phyloP scores from a whole-genome alignment of 2,113 vertebrate species.

The Garra rufa region DNA sequence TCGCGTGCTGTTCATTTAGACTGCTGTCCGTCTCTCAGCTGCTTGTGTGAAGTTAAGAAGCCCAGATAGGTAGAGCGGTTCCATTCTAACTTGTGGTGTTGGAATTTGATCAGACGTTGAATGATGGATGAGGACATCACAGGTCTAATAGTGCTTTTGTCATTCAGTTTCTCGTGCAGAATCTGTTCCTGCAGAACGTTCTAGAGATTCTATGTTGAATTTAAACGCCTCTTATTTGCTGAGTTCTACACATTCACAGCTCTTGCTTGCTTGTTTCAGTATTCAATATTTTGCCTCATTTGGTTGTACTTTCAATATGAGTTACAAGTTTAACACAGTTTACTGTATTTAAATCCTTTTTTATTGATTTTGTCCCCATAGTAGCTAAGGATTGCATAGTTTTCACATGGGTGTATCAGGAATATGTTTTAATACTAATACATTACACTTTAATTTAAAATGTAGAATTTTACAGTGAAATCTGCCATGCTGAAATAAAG shows the following conservation, averaged over 20 bases:
- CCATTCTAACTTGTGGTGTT: background rate
- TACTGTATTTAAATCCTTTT: too few relatives aligned
- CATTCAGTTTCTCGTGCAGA: background rate
- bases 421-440: too few relatives aligned
- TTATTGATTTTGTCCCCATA: background rate
- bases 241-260: background rate
- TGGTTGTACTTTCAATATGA: background rate
- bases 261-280: background rate
- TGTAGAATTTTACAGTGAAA: too few relatives aligned
- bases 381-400: too few relatives aligned
- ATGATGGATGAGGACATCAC: slow-evolving; percentile 14
- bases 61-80: background rate
- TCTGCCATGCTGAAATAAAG: too few relatives aligned
- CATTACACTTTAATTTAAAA: too few relatives aligned
- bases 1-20: background rate
- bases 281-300: background rate
- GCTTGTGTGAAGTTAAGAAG: slow-evolving; percentile 13
- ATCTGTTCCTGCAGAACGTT: background rate
- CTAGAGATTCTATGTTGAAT: background rate
- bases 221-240: background rate
- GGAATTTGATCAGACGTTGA: background rate
- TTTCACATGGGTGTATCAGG: too few relatives aligned
- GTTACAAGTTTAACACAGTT: background rate
- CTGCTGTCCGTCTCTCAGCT: background rate
- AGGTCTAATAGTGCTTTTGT: background rate